Conservation (phyloP, 1,140 invertebrate species). For the Acromyrmex charruanus region DNA sequence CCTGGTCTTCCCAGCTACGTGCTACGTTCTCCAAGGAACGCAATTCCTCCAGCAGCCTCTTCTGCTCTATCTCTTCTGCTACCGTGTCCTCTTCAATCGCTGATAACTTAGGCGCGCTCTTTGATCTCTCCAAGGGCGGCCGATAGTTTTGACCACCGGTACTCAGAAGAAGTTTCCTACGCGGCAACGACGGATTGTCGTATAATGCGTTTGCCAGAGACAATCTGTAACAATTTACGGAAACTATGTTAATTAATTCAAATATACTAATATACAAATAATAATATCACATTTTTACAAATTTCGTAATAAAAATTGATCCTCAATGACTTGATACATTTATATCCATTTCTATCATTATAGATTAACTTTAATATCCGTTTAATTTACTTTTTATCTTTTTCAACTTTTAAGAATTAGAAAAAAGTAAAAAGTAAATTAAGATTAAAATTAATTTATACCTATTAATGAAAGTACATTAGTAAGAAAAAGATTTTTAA, state of each 20-base stretch:
- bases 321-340: neutral
- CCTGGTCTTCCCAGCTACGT: constrained; percentile 84
- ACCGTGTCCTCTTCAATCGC: constrained; percentile 97
- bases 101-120: constrained; percentile 97
- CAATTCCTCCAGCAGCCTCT: constrained; percentile 83
- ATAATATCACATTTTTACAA: neutral
- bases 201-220: constrained; percentile 95
- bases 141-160: constrained; percentile 94
- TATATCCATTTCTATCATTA: no score
- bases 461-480: no score
- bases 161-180: constrained; percentile 92
- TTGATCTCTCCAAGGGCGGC: constrained; percentile 97
- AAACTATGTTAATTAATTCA: neutral
- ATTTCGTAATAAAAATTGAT: neutral
- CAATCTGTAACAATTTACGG: constrained; percentile 84
- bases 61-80: constrained; percentile 91
- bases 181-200: constrained; percentile 93
- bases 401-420: no score
- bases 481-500: no score
- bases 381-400: no score
- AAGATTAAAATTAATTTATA: no score
- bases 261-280: neutral
- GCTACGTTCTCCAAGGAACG: constrained; percentile 83
- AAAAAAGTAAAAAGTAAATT: no score
- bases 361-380: neutral